Evolutionary conservation across 2,888 invertebrate genomes (phyloP).

Genomic region (Drosophila lacicola): DNA sequence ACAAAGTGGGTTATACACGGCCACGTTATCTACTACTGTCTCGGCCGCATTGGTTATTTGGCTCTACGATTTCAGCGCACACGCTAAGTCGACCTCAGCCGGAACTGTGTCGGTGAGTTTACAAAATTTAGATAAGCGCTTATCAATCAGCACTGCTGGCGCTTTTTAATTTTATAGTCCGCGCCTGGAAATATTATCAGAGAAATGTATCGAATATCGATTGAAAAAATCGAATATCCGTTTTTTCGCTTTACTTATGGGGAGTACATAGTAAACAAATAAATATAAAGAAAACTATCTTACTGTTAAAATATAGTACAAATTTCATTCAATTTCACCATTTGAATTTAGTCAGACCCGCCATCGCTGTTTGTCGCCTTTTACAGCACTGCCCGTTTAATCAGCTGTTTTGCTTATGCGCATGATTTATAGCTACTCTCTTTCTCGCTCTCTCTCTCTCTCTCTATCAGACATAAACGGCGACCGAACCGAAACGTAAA

Average conservation of each 20-base stretch:
- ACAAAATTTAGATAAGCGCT: constrained; percentile 68
- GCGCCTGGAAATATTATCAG: constrained; percentile 21
- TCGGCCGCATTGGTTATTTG: constrained; percentile 18
- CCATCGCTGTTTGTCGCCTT: constrained; percentile 1
- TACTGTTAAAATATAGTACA: no score
- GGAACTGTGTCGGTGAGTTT: constrained; percentile 25
- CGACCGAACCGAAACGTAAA: constrained; percentile 71
- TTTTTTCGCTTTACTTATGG: not conserved
- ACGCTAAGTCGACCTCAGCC: constrained; percentile 38
- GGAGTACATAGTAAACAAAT: no score
- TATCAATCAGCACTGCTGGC: constrained; percentile 49
- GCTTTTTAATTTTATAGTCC: constrained; percentile 25
- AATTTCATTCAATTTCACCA: not conserved
- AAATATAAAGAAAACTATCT: not conserved
- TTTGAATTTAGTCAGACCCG: constrained; percentile 22
- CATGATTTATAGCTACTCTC: constrained; percentile 40
- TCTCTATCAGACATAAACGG: constrained; percentile 30
- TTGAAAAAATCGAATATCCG: constrained; percentile 16
- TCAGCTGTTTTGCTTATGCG: constrained; percentile 51
- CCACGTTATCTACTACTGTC: constrained; percentile 45
- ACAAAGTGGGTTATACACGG: constrained; percentile 72
- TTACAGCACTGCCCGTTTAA: constrained; percentile 26
- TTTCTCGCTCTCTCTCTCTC: constrained; percentile 6
- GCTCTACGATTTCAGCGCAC: constrained; percentile 44
- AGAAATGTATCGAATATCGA: constrained; percentile 27